phyloP scores from a whole-genome alignment of 2,888 invertebrate genomes.

The Temnothorax unifasciatus region DNA sequence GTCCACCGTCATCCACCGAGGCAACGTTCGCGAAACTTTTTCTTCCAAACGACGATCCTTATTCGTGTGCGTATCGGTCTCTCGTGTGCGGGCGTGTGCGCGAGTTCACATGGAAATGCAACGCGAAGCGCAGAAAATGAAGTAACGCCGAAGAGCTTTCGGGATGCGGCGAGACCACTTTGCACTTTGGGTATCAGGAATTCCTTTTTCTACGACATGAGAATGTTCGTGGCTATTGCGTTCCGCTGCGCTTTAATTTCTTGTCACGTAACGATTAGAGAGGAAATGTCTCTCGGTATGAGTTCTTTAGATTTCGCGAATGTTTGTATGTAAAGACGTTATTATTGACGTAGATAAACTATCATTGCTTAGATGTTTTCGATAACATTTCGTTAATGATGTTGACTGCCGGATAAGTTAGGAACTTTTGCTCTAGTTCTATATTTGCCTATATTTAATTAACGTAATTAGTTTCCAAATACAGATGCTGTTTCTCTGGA shows the following conservation, averaged over 20 bases:
- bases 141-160: slow-evolving; percentile 62
- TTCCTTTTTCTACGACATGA: slow-evolving; percentile 67
- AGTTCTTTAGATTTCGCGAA: slow-evolving; percentile 20
- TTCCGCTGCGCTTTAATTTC: slow-evolving; percentile 66
- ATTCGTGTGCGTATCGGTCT: not conserved
- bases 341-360: slow-evolving; percentile 45
- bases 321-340: slow-evolving; percentile 41
- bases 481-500: not conserved
- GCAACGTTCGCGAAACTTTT: slow-evolving; percentile 72
- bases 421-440: slow-evolving; percentile 2
- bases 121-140: slow-evolving; percentile 61
- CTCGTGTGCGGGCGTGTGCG: not conserved
- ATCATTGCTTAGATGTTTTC: slow-evolving; percentile 6
- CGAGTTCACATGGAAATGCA: slow-evolving; percentile 43
- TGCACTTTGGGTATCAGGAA: slow-evolving; percentile 65
- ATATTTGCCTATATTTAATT: slow-evolving; percentile 25
- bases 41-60: slow-evolving; percentile 44
- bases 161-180: slow-evolving; percentile 53
- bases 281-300: slow-evolving; percentile 30
- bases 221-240: slow-evolving; percentile 56
- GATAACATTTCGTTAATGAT: slow-evolving; percentile 29
- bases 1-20: slow-evolving; percentile 49
- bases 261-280: slow-evolving; percentile 58
- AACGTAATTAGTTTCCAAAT: slow-evolving; percentile 20
- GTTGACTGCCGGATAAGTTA: slow-evolving; percentile 2